These are phyloP conservation scores for Hydrolagus affinis DNA, from an alignment of 2,113 vertebrate genomes.

Conservation along the genomic window DNA sequence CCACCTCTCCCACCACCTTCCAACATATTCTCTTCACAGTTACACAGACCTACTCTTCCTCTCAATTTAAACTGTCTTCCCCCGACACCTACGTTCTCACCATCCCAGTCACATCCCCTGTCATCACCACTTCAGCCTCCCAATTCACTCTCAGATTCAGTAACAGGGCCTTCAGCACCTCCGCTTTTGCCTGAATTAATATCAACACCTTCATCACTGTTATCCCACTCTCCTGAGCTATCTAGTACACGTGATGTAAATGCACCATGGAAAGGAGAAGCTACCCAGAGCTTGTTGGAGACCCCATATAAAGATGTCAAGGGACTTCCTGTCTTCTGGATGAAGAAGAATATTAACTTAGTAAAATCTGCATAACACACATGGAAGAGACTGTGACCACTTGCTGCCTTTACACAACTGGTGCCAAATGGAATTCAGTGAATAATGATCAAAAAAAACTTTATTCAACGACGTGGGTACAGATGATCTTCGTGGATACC, in stretches of 20 bases:
- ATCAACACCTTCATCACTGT: background rate
- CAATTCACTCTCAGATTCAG: background rate
- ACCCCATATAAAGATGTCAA: conserved; percentile 68
- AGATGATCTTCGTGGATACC: background rate
- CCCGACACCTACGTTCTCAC: background rate
- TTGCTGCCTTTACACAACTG: background rate
- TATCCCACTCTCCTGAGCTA: background rate
- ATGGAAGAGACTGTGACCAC: background rate
- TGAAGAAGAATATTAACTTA: conserved; percentile 80
- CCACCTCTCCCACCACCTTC: background rate
- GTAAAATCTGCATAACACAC: background rate
- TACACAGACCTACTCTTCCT: background rate
- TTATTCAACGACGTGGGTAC: no score
- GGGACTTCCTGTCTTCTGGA: conserved; percentile 82
- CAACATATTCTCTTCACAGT: background rate
- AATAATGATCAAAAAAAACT: background rate
- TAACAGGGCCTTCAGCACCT: background rate
- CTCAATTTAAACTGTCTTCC: no score
- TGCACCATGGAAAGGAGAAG: background rate
- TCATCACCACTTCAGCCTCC: background rate
- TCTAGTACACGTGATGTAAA: background rate
- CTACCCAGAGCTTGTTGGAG: conserved; percentile 52
- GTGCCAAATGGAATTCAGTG: background rate
- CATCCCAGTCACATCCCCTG: background rate
- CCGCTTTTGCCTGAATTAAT: conserved; percentile 7